phyloP scores from a whole-genome alignment of 2,113 vertebrate genomes.

The Nyctereutes procyonoides region DNA sequence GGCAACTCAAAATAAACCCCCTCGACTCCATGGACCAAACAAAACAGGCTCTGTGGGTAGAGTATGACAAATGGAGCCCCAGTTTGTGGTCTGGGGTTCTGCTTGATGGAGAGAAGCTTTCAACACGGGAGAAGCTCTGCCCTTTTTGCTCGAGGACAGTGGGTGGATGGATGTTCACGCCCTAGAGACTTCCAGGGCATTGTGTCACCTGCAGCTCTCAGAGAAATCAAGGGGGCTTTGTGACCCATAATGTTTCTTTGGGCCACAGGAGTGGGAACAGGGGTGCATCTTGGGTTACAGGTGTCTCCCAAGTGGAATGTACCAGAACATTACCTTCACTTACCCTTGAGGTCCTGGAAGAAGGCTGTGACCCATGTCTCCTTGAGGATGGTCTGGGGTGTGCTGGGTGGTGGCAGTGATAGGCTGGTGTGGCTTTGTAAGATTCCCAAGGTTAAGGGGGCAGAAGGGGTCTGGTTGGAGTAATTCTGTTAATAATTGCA shows the following conservation, averaged over 20 bases:
- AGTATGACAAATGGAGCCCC: rapidly evolving
- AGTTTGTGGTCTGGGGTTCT: not conserved
- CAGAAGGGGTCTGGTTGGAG: not conserved
- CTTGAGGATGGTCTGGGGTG: not conserved
- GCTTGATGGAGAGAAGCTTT: not conserved
- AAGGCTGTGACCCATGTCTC: not conserved
- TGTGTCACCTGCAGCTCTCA: not conserved
- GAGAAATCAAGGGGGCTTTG: not conserved
- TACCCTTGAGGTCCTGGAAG: not conserved
- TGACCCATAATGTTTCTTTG: rapidly evolving
- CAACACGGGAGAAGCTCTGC: rapidly evolving
- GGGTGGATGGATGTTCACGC: not conserved
- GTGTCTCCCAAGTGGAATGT: not conserved
- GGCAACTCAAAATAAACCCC: not conserved
- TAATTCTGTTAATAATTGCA: not conserved
- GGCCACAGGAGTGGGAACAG: not conserved
- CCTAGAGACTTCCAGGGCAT: not conserved
- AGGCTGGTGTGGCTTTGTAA: not conserved
- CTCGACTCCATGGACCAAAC: not conserved
- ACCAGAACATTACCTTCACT: not conserved
- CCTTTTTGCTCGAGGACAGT: not conserved
- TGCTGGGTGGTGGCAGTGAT: not conserved
- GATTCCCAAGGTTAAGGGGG: not conserved
- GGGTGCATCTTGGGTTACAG: not conserved
- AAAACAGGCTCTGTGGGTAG: not conserved